These are phyloP conservation scores for Thymelicus acteon DNA, from an alignment of 2,888 invertebrate genomes.

Conservation along the genomic window DNA sequence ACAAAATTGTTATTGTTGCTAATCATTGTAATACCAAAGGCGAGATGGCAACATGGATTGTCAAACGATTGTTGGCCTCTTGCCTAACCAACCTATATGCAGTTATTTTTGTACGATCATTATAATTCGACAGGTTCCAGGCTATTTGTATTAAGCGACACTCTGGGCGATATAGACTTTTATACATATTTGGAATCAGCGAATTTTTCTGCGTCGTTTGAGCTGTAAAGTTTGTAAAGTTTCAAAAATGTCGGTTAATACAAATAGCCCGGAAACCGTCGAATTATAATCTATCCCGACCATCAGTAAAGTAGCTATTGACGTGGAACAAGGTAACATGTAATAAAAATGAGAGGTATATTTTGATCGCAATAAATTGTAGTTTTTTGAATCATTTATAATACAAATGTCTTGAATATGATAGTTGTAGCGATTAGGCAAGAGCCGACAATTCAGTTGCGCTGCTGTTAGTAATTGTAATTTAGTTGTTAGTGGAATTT, in stretches of 20 bases:
- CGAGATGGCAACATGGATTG: slow-evolving; percentile 30
- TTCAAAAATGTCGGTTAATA: too few relatives aligned
- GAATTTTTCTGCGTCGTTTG: too few relatives aligned
- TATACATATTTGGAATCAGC: too few relatives aligned
- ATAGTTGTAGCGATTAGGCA: slow-evolving; percentile 1
- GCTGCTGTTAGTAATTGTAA: slow-evolving; percentile 23
- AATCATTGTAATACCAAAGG: not conserved
- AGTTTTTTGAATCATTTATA: slow-evolving; percentile 3
- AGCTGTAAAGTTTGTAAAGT: too few relatives aligned
- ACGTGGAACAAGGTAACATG: not conserved
- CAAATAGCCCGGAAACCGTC: too few relatives aligned
- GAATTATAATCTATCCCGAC: slow-evolving; percentile 2
- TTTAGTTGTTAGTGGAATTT: slow-evolving; percentile 29
- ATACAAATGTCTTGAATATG: not conserved
- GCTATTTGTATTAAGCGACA: too few relatives aligned
- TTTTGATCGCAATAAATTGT: slow-evolving; percentile 9
- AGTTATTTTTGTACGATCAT: slow-evolving; percentile 1
- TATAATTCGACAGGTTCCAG: too few relatives aligned
- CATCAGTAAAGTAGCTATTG: not conserved
- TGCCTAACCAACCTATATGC: not conserved
- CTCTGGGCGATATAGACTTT: too few relatives aligned
- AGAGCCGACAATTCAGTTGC: slow-evolving; percentile 10
- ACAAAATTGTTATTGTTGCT: slow-evolving; percentile 11
- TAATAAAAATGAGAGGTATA: slow-evolving; percentile 1
- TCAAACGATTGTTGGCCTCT: slow-evolving; percentile 10